A percentile compares a stretch with the other conserved stretches of the same genome.
Conservation (phyloP, 2,888 invertebrate species). For the Caenorhabditis sinica region DNA sequence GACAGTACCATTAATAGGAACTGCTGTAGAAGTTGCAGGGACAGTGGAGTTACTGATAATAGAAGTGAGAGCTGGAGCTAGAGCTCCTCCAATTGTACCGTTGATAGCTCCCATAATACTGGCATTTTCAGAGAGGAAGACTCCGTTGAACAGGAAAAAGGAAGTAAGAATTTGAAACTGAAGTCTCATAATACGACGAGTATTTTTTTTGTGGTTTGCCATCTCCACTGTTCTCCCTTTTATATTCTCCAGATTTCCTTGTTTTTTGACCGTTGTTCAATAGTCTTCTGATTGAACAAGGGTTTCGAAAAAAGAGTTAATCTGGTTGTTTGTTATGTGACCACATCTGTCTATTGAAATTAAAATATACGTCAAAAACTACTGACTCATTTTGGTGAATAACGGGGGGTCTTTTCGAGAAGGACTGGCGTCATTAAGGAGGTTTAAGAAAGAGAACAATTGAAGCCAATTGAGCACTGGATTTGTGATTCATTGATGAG, state of each 20-base stretch:
- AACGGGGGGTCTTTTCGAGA: neutral
- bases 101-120: neutral
- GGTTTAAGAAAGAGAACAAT: neutral
- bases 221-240: neutral
- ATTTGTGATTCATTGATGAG: neutral
- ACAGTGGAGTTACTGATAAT: neutral
- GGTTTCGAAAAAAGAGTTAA: slow-evolving; percentile 19
- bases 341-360: slow-evolving; percentile 16
- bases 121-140: neutral
- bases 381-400: slow-evolving; percentile 18
- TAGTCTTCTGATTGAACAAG: slow-evolving; percentile 29
- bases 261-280: slow-evolving; percentile 27
- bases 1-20: neutral
- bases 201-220: neutral
- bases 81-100: neutral
- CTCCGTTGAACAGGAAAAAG: neutral
- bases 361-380: neutral
- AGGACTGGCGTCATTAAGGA: neutral
- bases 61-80: neutral
- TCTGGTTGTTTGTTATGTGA: slow-evolving; percentile 18
- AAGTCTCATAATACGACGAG: slow-evolving; percentile 12
- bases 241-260: neutral
- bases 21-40: neutral
- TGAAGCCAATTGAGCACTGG: neutral
- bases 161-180: slow-evolving; percentile 8